Percentiles rank a stretch among this genome's conserved stretches.
Evolutionary conservation across 2,113 vertebrate genomes (phyloP).

Genomic region (Puntigrus tetrazona): DNA sequence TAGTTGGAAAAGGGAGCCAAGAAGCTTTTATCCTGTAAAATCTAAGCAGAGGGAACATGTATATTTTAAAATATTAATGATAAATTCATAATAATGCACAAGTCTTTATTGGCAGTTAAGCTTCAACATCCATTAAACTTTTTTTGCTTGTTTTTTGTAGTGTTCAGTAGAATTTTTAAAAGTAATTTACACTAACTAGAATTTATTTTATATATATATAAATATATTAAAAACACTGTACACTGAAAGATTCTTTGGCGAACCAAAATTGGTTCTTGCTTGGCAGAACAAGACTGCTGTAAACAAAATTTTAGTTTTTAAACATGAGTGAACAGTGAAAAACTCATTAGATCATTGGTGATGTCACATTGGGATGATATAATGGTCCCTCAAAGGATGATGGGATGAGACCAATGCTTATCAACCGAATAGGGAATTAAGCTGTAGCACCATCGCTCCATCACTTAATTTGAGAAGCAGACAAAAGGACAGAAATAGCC

Average conservation of each 20-base stretch:
- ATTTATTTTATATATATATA: too few species aligned
- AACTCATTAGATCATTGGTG: slow-evolving; percentile 38
- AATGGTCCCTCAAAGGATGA: slow-evolving; percentile 51
- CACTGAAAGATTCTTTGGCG: background rate
- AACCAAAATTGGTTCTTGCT: background rate
- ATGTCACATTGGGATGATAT: slow-evolving; percentile 55
- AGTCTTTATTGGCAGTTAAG: background rate
- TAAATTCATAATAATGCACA: background rate
- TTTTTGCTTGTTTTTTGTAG: background rate
- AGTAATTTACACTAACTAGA: background rate
- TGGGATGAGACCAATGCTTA: slow-evolving; percentile 43
- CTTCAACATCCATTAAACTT: background rate
- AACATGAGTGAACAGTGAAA: slow-evolving; percentile 3
- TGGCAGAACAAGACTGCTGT: background rate
- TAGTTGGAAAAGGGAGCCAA: background rate
- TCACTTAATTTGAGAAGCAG: slow-evolving; percentile 58
- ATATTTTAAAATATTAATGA: background rate
- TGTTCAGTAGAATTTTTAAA: background rate
- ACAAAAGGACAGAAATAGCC: slow-evolving; percentile 60
- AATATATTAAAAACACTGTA: too few species aligned
- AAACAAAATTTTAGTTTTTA: background rate
- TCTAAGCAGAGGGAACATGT: background rate
- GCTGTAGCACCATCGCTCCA: slow-evolving; percentile 38
- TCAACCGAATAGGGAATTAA: slow-evolving; percentile 47
- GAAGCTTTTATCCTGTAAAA: background rate